Conservation (phyloP, 2,113 vertebrate species). For the Cichladusa arquata region DNA sequence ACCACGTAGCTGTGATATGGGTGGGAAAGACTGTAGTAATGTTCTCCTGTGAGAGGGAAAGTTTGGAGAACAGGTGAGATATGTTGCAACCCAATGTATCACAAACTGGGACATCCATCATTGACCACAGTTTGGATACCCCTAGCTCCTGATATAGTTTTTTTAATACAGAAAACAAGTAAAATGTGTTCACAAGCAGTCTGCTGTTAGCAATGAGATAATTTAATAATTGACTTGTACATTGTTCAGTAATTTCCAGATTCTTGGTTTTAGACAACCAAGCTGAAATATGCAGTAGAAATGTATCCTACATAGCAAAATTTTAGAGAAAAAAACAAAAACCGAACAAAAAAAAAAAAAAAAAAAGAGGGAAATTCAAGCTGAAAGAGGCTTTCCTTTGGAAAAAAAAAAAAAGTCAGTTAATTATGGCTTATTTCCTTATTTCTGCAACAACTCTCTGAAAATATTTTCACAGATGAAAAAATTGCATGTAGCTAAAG, state of each 20-base stretch:
- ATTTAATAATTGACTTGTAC: not conserved
- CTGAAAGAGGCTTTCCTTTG: not conserved
- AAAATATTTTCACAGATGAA: not conserved
- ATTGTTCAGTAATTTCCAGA: not conserved
- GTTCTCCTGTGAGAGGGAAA: not conserved
- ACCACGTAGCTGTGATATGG: not conserved
- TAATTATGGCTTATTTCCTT: not conserved
- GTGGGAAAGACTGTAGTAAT: not conserved
- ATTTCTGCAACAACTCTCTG: not conserved
- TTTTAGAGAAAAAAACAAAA: not conserved
- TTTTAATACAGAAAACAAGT: not conserved
- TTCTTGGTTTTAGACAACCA: not conserved
- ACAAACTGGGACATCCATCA: not conserved
- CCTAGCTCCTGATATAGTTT: not conserved
- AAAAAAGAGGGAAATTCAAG: not conserved
- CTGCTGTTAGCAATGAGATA: not conserved
- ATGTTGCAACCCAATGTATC: not conserved
- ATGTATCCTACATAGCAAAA: not conserved
- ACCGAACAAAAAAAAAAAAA: no score
- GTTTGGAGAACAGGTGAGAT: not conserved
- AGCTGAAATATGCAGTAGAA: not conserved
- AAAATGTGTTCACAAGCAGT: not conserved
- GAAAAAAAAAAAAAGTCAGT: not conserved
- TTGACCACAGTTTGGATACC: not conserved
- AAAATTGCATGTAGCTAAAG: not conserved